These are phyloP conservation scores for Poliocrania exsul DNA, from an alignment of 2,797 vertebrate genomes.

Conservation along the genomic window DNA sequence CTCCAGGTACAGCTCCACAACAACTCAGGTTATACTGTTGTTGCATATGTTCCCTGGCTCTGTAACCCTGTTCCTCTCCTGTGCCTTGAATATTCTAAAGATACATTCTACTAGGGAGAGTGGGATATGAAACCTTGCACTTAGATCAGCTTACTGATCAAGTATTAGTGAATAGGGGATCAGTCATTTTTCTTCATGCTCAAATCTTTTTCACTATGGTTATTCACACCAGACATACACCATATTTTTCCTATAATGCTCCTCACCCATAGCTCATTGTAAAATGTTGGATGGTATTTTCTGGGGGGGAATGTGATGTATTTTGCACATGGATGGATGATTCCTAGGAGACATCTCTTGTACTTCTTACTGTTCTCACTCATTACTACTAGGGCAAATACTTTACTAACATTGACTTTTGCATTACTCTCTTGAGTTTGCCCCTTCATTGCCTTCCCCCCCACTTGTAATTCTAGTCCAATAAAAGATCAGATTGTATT, in stretches of 20 bases:
- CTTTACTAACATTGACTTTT: neutral
- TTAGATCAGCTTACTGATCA: neutral
- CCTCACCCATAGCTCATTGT: neutral
- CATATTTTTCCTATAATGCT: neutral
- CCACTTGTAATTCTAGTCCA: neutral
- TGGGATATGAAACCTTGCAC: neutral
- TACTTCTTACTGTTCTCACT: neutral
- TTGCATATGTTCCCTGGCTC: neutral
- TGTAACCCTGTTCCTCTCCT: neutral
- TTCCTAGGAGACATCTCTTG: neutral
- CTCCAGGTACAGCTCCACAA: neutral
- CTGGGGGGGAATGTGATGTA: neutral
- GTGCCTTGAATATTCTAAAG: neutral
- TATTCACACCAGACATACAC: neutral
- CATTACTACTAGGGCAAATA: neutral
- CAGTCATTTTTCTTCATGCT: neutral
- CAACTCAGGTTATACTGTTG: neutral
- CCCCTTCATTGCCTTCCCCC: fast-evolving
- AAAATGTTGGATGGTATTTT: neutral
- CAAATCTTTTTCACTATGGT: neutral
- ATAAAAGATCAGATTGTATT: neutral
- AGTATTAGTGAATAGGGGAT: neutral
- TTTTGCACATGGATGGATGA: neutral
- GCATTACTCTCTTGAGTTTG: neutral
- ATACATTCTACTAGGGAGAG: neutral